Evolutionary conservation across 2,113 vertebrate genomes (phyloP).

Genomic region (Ameiurus melas): DNA sequence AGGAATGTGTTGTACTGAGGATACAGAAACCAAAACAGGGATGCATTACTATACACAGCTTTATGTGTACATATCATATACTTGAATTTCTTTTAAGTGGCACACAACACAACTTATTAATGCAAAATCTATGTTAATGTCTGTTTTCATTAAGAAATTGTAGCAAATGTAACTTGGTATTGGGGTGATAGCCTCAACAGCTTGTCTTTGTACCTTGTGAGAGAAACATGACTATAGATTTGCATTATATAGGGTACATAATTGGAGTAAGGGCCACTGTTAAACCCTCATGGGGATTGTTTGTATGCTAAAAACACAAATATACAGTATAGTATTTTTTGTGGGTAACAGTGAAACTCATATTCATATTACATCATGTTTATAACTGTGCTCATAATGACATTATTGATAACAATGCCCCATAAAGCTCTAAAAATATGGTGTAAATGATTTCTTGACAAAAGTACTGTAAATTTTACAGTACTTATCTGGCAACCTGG

Average conservation of each 20-base stretch:
- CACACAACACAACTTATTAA: background rate
- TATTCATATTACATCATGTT: too few species aligned
- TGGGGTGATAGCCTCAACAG: background rate
- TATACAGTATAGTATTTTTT: too few species aligned
- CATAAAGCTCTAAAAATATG: background rate
- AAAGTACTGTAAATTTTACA: background rate
- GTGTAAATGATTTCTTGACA: background rate
- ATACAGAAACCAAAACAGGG: background rate
- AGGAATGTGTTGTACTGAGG: background rate
- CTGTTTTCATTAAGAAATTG: background rate
- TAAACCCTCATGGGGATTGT: too few species aligned
- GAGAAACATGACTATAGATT: background rate
- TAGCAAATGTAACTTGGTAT: background rate
- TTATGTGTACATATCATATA: background rate
- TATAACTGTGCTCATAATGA: too few species aligned
- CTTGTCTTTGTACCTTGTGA: background rate
- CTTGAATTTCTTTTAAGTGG: background rate
- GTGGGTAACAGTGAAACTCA: too few species aligned
- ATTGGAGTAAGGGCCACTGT: background rate
- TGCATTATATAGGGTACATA: background rate
- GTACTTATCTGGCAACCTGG: background rate
- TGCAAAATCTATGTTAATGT: background rate
- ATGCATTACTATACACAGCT: background rate
- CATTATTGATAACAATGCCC: background rate
- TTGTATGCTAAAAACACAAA: too few species aligned